Base-by-base conservation (phyloP, 2,888 invertebrate genomes). In the Cantharis rufa region DNA sequence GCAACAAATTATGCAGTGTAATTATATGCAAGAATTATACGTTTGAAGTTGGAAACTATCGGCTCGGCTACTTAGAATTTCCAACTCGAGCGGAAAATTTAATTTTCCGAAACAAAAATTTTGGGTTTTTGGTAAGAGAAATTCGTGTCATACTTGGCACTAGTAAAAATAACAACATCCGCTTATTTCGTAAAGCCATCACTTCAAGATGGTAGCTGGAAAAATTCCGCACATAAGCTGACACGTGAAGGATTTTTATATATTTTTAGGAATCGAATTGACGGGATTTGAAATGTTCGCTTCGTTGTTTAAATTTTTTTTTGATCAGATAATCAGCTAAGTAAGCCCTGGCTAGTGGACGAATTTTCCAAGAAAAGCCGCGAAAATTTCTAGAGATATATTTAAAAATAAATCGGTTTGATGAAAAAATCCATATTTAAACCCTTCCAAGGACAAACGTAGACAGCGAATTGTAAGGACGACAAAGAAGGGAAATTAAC, bases 401-500 rank as follows among this genome's bases (percentile, higher is more conserved):
- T 32, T 32, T 32, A 32, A 11, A 27, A 32, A 32, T 32, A 32
- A 32, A 32, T 32, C 13, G 13, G 4, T 32, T 32, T 32, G 13
- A n/a, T 32, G 32, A 64, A 64, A 64, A 64, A 15, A 21, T 13
- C 21, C 18, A 64, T 21, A 15, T 10, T 21, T 13, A 18, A 64
- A n/a, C 64, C 64, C 15, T 64, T 64, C 18, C 10, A 70, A 75
- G 69, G 64, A 78, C 70, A 27, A 69, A 64, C 48, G 48, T 13
- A 75, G 69, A 79, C 72, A 78, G 70, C 76, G 62, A 71, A 72
- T 74, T 74, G 48, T 66, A 70, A 76, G 70, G 76, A 76, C 61
- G 18, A 62, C 10, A 72, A 75, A 77, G 77, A 73, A 77, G 80
- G 79, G 72, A 76, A 79, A 79, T 80, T 81, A 79, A 82, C 81